Base-by-base conservation (phyloP, 2,113 vertebrate genomes). In the Passer domesticus region DNA sequence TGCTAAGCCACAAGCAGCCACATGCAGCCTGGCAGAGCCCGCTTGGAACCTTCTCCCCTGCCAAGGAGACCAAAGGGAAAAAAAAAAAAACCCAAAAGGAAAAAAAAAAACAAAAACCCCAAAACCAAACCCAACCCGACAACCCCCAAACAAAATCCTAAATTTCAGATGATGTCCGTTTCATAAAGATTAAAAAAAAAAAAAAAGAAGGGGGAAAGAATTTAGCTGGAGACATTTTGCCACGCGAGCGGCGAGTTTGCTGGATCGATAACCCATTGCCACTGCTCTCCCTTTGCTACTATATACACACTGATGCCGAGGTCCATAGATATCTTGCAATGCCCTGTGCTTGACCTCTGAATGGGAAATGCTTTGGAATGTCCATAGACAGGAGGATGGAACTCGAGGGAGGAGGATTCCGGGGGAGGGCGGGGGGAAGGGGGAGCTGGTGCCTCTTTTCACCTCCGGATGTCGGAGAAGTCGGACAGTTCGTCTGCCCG, bases 301-400 rank as follows among this genome's bases (percentile, higher is more conserved):
- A 95, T 96, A 94, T 80, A 97, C 95, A 96, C 84, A 96, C 83
- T 93, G 96, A 91, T 94, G 92, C 66, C 52, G 95, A 97, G 96
- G 97, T 97, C 96, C 89, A 88, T 89, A 90, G 86, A 98, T 92
- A 97, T 98, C 98, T 98, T 97, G 98, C 97, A 98, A 98, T 97
- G 97, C 98, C 98, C 98, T 99, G 98, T 97, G 98, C 97, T 96
- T 92, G 98, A 98, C 97, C 98, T 98, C 98, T 98, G 98, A 98
- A 98, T 98, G 98, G 98, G 98, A 98, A 98, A 98, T 98, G 98
- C 98, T 98, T 98, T 99, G 99, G 99, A 99, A 99, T 99, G 99
- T 99, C 98, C 98, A 98, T 97, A 98, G 98, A 98, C 96, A 92
- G 98, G 97, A 96, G 96, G 97, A 98, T 96, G 97, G 97, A 96